Evolutionary conservation across 2,797 vertebrate genomes (phyloP), one percentile per base, ranked within the genome.

Genomic region (Buceros bicornis): DNA sequence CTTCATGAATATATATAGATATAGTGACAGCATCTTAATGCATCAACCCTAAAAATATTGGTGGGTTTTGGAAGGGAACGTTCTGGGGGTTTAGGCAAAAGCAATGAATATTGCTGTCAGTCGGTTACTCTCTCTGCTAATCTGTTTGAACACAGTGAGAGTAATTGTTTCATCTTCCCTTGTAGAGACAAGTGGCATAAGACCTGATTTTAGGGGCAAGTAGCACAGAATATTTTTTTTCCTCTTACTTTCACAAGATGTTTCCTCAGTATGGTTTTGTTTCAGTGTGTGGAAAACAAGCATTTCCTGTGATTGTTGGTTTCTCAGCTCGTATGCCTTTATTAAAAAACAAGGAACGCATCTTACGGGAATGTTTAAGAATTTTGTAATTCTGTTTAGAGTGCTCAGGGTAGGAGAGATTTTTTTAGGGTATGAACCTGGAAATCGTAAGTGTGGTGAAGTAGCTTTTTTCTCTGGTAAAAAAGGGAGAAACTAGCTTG

Each of bases 231-330:
- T 28, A 20, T 18, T 48, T 79, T 74, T 72, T 47, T 37, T 24
- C 48, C 22, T 90, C 57, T 91, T 86, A 81, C 61, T 70, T 94
- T 95, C 85, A 84, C 79, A 87, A 82, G 79, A 60, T 94, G 76
- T 95, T 93, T 87, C 89, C 70, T 90, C 43, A 37, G 20, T 74
- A 22, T 56, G 20, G 20, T 78, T 88, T 90, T 87, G 58, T 65
- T 94, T 86, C 42, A 56, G 24, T 26, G 42, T 54, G 9, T 43
- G 56, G 29, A 85, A 51, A 56, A 51, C 16, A 54, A 82, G 69
- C 48, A 60, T 95, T 92, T 95, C 87, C 96, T 93, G 57, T 62
- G 37, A 86, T 93, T 94, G 78, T 72, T 61, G n/a, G 72, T 60
- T 62, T n/a, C 7, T 87, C 24, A 82, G 15, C 21, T 79, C 20